phyloP scores from a whole-genome alignment of 1,140 invertebrate species.

The Drosophila virilis region DNA sequence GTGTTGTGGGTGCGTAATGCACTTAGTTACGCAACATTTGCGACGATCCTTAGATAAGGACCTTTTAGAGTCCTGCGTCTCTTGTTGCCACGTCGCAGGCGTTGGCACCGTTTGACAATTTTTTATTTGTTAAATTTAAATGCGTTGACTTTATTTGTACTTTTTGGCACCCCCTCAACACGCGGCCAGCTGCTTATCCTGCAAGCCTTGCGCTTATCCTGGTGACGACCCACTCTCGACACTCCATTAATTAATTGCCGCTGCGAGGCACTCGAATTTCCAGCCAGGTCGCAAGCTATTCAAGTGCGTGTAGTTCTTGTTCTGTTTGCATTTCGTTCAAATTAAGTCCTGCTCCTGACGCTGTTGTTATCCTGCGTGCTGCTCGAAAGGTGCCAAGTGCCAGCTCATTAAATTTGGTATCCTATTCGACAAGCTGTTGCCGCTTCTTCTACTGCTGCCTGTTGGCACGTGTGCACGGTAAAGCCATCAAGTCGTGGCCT shows the following conservation, averaged over 20 bases:
- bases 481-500: constrained; percentile 21
- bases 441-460: background rate
- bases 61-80: background rate
- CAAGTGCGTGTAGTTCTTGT: constrained; percentile 6
- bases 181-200: constrained; percentile 46
- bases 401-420: constrained; percentile 71
- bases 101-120: constrained; percentile 71
- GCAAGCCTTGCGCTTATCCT: constrained; percentile 38
- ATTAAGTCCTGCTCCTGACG: constrained; percentile 49
- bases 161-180: constrained; percentile 10
- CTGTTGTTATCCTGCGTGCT: constrained; percentile 11
- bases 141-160: constrained; percentile 43
- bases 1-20: constrained; percentile 25
- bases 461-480: constrained; percentile 33
- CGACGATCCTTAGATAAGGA: constrained; percentile 46
- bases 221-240: constrained; percentile 32
- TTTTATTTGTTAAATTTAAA: constrained; percentile 75
- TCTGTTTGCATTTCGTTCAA: constrained; percentile 32
- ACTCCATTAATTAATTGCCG: constrained; percentile 67
- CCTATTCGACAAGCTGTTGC: constrained; percentile 8
- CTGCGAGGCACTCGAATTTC: constrained; percentile 5
- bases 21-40: constrained; percentile 82
- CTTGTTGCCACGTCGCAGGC: constrained; percentile 38
- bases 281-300: constrained; percentile 3
- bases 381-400: constrained; percentile 46